Evolutionary conservation across 2,797 vertebrate genomes (phyloP).

Genomic region (Pterois miles): DNA sequence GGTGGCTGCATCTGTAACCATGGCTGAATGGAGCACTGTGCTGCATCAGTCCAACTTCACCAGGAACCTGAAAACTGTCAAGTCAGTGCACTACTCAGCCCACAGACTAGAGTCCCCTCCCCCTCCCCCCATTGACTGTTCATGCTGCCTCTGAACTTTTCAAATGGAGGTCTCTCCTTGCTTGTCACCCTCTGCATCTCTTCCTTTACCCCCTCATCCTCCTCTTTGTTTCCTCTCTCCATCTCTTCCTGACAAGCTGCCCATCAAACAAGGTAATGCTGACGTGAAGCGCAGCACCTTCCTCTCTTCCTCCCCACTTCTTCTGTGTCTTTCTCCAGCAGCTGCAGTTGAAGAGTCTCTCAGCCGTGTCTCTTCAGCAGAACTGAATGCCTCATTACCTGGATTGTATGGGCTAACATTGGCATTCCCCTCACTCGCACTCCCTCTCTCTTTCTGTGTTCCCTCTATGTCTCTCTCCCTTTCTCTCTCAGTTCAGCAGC

Average conservation of each 20-base stretch:
- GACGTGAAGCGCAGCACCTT: not conserved
- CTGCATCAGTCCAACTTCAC: conserved; percentile 1
- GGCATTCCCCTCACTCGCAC: conserved; percentile 64
- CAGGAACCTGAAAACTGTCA: conserved; percentile 8
- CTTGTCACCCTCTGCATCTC: not conserved
- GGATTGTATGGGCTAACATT: conserved; percentile 69
- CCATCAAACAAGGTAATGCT: conserved; percentile 18
- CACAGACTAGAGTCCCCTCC: not conserved
- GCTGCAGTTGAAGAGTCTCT: conserved; percentile 59
- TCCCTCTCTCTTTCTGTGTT: conserved; percentile 12
- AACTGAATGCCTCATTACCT: conserved; percentile 77
- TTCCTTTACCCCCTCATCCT: not conserved
- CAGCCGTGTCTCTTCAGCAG: conserved; percentile 60
- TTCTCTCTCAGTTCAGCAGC: conserved; percentile 62
- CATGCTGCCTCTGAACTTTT: not conserved
- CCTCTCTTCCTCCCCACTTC: not conserved
- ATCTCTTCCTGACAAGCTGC: conserved; percentile 9
- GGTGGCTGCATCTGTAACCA: no score
- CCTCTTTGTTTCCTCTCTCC: conserved; percentile 1
- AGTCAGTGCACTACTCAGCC: not conserved
- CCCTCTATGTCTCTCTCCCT: not conserved
- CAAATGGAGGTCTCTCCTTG: not conserved
- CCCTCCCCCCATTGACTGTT: not conserved
- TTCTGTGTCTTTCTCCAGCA: conserved; percentile 25
- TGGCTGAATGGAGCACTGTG: not conserved